Evolutionary conservation across 2,888 invertebrate genomes (phyloP), one percentile per base, ranked within the genome.

Genomic region (Plutella xylostella): DNA sequence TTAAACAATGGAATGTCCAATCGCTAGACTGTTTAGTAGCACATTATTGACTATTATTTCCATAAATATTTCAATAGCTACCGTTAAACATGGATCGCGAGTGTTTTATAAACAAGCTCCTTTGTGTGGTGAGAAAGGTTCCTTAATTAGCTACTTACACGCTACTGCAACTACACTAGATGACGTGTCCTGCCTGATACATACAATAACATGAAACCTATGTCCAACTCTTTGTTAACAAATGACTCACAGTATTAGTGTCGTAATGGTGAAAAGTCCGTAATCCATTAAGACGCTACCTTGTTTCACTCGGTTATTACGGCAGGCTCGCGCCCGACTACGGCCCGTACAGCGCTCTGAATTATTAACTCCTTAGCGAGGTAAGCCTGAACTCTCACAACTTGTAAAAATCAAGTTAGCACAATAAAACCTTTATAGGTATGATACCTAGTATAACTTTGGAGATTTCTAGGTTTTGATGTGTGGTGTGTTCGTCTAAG

Each of bases 81-180:
- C 60, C 61, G 63, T 65, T 58, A 63, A 64, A 65, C 60, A 63
- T 65, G 69, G 61, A 66, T 65, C 60, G 62, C 54, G 54, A 57
- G 58, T 78, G 75, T 80, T 82, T 78, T 75, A 73, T 74, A 80
- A 82, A 80, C 78, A 80, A 59, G 52, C 61, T 60, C 74, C 76
- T 74, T 77, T 78, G 74, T 78, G 61, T 55, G 49, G 59, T 60
- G 18, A n/a, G 25, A 39, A 39, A 25, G 39, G 25, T 25, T 25
- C 39, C 39, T 39, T 25, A 39, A 22, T 7, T 34, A 34, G 19
- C 25, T 25, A 39, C 14, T 39, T 21, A 22, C 17, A 15, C 17
- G 37, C 28, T 4, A 41, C 20, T 31, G n/a, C 18, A 41, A 31
- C 30, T 31, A 30, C 19, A 34, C 34, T 14, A 37, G 41, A 19